A percentile compares a stretch with the other conserved stretches of the same genome.
Conservation (phyloP, 1,140 invertebrate species). For the Cephus cinctus region DNA sequence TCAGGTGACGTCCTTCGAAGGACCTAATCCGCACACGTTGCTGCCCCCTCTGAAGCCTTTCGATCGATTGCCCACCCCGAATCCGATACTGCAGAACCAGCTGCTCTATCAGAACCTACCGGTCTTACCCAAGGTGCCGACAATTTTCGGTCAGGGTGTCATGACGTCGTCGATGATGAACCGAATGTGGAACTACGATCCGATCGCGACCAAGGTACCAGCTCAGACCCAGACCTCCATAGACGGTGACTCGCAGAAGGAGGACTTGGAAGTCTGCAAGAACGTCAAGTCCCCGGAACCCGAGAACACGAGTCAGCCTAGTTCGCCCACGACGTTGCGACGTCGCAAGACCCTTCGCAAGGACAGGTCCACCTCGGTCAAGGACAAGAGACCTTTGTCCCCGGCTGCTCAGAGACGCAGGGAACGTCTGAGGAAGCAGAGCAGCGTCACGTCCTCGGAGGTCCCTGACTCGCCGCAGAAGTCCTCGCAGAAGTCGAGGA, state of each 20-base stretch:
- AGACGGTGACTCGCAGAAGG: constrained; percentile 27
- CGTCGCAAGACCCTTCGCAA: constrained; percentile 17
- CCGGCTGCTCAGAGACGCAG: constrained; percentile 21
- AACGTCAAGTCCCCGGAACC: no score
- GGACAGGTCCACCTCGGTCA: constrained; percentile 13
- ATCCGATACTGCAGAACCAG: constrained; percentile 18
- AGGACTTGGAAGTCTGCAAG: constrained; percentile 15
- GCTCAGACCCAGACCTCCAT: constrained; percentile 41
- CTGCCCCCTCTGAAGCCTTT: constrained; percentile 32
- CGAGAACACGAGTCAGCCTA: constrained; percentile 6
- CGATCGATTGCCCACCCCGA: constrained; percentile 27
- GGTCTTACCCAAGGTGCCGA: constrained; percentile 20
- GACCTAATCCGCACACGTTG: constrained; percentile 42
- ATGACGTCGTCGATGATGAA: not conserved
- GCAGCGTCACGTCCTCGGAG: constrained; percentile 28
- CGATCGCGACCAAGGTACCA: constrained; percentile 31
- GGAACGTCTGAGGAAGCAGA: constrained; percentile 34
- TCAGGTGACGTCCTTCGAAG: constrained; percentile 51
- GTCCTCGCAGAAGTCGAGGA: constrained; percentile 10
- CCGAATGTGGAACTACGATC: constrained; percentile 34
- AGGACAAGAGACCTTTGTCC: constrained; percentile 20
- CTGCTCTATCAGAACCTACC: constrained; percentile 37
- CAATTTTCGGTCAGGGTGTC: constrained; percentile 17
- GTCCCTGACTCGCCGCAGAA: constrained; percentile 24
- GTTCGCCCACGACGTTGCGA: constrained; percentile 18